Evolutionary conservation across 2,113 vertebrate genomes (phyloP).

Genomic region (Nansenia antarctica): DNA sequence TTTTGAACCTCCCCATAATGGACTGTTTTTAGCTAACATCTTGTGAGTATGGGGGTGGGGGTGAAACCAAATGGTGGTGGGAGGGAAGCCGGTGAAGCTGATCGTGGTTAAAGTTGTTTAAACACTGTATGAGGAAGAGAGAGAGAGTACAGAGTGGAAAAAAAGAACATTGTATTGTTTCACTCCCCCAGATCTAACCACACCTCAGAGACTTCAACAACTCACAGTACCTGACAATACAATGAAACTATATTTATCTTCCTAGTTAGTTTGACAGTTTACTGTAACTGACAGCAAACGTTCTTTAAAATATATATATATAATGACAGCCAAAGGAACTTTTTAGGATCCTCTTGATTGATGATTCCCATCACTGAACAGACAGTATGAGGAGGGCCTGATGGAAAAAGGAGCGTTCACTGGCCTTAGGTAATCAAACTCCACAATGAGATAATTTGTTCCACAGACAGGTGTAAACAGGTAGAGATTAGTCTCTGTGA

Average conservation of each 20-base stretch:
- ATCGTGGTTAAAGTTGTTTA: neutral
- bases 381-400: neutral
- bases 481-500: too few relatives aligned
- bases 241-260: too few relatives aligned
- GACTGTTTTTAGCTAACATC: neutral
- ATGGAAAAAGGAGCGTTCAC: neutral
- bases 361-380: neutral
- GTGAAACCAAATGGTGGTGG: neutral
- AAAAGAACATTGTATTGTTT: conserved; percentile 36
- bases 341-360: neutral
- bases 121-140: neutral
- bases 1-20: neutral
- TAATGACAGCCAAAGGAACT: neutral
- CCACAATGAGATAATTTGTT: neutral
- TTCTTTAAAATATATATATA: too few relatives aligned
- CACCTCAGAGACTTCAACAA: conserved; percentile 31
- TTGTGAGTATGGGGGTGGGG: neutral
- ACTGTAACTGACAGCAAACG: too few relatives aligned
- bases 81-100: neutral
- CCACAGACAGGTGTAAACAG: neutral
- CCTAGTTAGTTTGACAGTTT: too few relatives aligned
- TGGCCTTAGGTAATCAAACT: neutral
- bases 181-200: conserved; percentile 26
- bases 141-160: neutral
- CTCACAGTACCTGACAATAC: conserved; percentile 18